A percentile compares a stretch with the other conserved stretches of the same genome.
Conservation (phyloP, 1,140 invertebrate species). For the Helicoverpa armigera region DNA sequence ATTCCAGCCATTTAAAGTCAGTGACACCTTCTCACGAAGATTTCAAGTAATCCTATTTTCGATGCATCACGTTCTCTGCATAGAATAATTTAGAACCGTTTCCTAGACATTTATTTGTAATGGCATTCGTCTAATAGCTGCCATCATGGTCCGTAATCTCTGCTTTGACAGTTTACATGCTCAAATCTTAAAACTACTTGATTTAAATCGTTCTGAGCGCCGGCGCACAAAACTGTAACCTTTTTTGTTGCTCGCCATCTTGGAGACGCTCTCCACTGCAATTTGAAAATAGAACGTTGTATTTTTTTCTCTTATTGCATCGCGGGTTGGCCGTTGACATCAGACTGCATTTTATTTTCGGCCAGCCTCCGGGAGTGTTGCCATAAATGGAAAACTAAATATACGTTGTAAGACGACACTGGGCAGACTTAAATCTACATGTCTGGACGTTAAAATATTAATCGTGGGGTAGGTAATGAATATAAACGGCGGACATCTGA, state of each 20-base stretch:
- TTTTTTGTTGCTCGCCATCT: conserved; percentile 69
- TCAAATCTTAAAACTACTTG: conserved; percentile 33
- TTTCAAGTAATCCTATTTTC: conserved; percentile 36
- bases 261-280: conserved; percentile 64
- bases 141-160: background rate
- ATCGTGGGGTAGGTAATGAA: conserved; percentile 40
- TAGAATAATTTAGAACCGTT: conserved; percentile 40
- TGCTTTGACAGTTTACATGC: conserved; percentile 11
- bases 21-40: conserved; percentile 5
- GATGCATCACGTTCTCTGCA: conserved; percentile 32
- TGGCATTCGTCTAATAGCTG: conserved; percentile 6
- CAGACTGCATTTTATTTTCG: conserved; percentile 76
- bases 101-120: conserved; percentile 29
- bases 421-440: conserved; percentile 33
- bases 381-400: conserved; percentile 63
- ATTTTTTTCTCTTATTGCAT: conserved; percentile 78
- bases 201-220: conserved; percentile 40
- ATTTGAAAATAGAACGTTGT: conserved; percentile 78
- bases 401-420: conserved; percentile 49
- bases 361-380: conserved; percentile 73
- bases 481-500: conserved; percentile 20
- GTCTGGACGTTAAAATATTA: conserved; percentile 28
- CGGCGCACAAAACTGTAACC: conserved; percentile 56
- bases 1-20: conserved; percentile 7
- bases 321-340: conserved; percentile 75